Evolutionary conservation across 2,797 vertebrate genomes (phyloP), one percentile per base, ranked within the genome.

Genomic region (Tokudaia muenninki): DNA sequence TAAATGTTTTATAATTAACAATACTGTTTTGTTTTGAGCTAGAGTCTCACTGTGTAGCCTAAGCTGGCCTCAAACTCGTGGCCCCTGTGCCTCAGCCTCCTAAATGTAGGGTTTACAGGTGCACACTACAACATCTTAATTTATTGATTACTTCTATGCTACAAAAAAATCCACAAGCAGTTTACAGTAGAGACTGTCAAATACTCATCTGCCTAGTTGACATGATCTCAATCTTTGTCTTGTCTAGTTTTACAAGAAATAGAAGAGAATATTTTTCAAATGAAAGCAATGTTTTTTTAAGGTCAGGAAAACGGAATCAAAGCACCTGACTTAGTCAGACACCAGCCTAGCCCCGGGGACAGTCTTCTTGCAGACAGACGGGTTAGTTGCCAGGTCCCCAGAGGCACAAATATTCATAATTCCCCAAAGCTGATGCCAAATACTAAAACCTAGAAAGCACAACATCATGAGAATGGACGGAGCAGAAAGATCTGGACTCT

Each of bases 1-100:
- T 90, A 3, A 55, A 61, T 93, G 90, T 95, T 77, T 50, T 74
- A 57, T 52, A 90, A 87, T 82, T 92, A 63, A 92, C 63, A 50
- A n/a, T 70, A 17, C 84, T 72, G 34, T 55, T 87, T 72, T 55
- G 34, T 87, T 87, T 72, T 37, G 2, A 37, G 47, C 24, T 26
- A 24, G 22, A 11, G 13, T 72, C 65, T 72, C 34, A 55, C 13
- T 72, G 22, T 17, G 13, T 55, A 67, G 0, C 47, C 34, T 72
- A 55, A 9, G 31, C 17, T 6, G 34, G 21, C 47, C 47, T 87
- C 37, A 84, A 34, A 47, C 59, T 34, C 19, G 24, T n/a, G 63
- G 16, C 31, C 6, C 83, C 29, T 6, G 21, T 34, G 63, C 61
- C 19, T n/a, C 19, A 3, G 29, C 17, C 22, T 86, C 7, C 65